Conservation (phyloP, 2,888 invertebrate genomes). For the Lacanobia oleracea region DNA sequence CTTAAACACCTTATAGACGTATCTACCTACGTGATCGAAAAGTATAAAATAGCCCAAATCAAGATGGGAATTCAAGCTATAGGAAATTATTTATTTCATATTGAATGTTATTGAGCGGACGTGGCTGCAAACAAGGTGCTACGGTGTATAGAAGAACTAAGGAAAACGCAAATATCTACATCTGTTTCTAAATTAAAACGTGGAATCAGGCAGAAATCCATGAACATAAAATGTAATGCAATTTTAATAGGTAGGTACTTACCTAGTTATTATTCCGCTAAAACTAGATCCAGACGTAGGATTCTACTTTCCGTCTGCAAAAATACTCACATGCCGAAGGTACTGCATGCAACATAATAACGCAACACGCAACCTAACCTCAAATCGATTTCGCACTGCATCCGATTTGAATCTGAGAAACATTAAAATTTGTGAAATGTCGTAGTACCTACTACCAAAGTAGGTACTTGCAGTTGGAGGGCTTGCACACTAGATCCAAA, state of each 20-base stretch:
- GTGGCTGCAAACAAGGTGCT: conserved; percentile 29
- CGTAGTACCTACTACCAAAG: no score
- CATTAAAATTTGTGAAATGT: no score
- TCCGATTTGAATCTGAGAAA: not conserved
- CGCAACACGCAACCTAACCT: not conserved
- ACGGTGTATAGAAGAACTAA: not conserved
- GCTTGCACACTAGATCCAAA: not conserved
- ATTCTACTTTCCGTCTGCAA: not conserved
- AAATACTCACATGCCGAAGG: not conserved
- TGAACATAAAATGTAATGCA: not conserved
- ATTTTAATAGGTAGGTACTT: not conserved
- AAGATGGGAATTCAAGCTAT: not conserved
- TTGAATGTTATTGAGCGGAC: not conserved
- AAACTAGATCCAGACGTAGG: not conserved
- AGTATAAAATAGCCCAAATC: not conserved
- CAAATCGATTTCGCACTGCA: not conserved
- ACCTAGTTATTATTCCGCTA: no score
- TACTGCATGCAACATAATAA: not conserved
- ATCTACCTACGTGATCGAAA: not conserved
- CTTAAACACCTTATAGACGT: not conserved
- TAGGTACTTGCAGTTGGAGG: no score
- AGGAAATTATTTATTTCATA: not conserved
- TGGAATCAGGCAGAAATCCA: not conserved
- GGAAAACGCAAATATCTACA: conserved; percentile 15
- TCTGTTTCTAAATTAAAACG: conserved; percentile 20